Evolutionary conservation across 2,113 vertebrate genomes (phyloP).

Genomic region (Arenaria interpres): DNA sequence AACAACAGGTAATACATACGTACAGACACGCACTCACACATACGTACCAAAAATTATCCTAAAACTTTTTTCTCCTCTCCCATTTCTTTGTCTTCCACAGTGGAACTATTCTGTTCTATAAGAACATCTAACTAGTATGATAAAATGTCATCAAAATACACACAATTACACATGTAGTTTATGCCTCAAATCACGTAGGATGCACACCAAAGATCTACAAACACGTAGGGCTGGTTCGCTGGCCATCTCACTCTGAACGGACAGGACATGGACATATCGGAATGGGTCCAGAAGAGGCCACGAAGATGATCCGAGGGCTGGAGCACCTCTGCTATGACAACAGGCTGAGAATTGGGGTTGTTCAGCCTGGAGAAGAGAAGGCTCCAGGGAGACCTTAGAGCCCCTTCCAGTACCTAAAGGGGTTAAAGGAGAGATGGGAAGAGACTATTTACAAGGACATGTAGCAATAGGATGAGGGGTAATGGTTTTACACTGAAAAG

Average conservation of each 20-base stretch:
- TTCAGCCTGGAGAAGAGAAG: background rate
- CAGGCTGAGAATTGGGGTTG: background rate
- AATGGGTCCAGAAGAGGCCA: background rate
- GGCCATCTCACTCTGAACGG: background rate
- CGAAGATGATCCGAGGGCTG: background rate
- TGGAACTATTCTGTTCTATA: background rate
- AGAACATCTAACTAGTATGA: background rate
- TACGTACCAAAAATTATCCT: background rate
- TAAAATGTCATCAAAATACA: background rate
- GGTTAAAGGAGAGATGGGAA: background rate
- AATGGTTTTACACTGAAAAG: background rate
- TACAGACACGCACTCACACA: rapidly evolving
- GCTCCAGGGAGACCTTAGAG: background rate
- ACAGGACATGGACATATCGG: background rate
- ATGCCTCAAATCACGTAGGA: rapidly evolving
- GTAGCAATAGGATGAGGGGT: background rate
- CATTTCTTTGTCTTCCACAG: background rate
- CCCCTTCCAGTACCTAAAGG: background rate
- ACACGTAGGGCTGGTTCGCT: rapidly evolving
- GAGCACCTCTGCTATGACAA: background rate
- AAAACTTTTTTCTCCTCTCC: background rate
- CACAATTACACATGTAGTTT: background rate
- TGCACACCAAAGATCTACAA: background rate
- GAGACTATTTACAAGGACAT: no score
- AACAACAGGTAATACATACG: background rate